phyloP scores from a whole-genome alignment of 2,113 vertebrate genomes.

The Calypte anna region DNA sequence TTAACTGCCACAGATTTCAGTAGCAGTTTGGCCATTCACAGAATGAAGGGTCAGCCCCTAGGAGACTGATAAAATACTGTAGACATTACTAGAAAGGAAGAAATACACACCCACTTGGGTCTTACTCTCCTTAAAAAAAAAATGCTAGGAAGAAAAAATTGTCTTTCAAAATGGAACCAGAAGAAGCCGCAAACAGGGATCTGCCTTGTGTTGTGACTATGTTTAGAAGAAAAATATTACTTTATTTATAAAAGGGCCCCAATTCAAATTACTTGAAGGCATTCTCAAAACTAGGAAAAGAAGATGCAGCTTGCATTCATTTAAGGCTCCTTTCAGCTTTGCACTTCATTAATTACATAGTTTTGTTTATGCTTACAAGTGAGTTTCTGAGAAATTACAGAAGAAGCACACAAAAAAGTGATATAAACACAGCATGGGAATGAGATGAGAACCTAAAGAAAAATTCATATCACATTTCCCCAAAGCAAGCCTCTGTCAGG shows the following conservation, averaged over 20 bases:
- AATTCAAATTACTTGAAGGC: background rate
- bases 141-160: background rate
- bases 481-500: conserved; percentile 38
- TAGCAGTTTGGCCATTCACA: background rate
- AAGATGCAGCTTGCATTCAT: background rate
- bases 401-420: background rate
- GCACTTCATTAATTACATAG: background rate
- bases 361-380: background rate
- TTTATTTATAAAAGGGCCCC: background rate
- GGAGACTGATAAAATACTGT: background rate
- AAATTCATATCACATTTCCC: conserved; percentile 25
- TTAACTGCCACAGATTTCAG: background rate
- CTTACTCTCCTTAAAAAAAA: background rate
- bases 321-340: background rate
- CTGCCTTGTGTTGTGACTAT: background rate
- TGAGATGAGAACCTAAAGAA: conserved; percentile 40
- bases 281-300: background rate
- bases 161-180: background rate
- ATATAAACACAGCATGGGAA: conserved; percentile 12
- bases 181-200: background rate
- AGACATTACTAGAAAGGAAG: background rate
- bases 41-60: background rate
- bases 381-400: background rate
- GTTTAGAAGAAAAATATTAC: background rate
- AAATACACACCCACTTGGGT: background rate